These are phyloP conservation scores for Smittia aterrima DNA, from an alignment of 2,888 invertebrate species.

Conservation along the genomic window DNA sequence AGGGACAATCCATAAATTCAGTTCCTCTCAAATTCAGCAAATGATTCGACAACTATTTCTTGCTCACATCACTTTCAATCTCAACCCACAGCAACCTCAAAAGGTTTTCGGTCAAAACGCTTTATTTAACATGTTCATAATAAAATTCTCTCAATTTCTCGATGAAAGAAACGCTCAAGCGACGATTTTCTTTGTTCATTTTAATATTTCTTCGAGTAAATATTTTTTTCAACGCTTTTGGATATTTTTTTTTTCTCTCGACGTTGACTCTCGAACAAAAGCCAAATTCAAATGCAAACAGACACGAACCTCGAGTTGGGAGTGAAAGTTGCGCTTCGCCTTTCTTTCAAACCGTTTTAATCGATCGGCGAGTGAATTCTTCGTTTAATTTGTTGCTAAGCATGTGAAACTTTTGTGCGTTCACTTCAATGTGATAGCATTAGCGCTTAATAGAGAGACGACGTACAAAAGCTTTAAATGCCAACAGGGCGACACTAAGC, in stretches of 20 bases:
- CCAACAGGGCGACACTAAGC: slow-evolving; percentile 11
- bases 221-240: background rate
- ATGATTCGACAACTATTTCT: no score
- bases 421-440: background rate
- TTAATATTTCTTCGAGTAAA: no score
- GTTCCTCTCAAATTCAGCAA: no score
- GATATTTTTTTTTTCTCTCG: background rate
- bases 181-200: no score
- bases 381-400: background rate
- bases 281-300: slow-evolving; percentile 12
- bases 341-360: background rate
- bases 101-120: no score
- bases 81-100: no score
- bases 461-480: slow-evolving; percentile 13
- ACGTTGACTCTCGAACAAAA: background rate
- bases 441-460: background rate
- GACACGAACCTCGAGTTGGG: background rate
- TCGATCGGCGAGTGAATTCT: background rate
- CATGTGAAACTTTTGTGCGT: background rate
- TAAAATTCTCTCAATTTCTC: no score
- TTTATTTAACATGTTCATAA: no score
- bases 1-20: background rate
- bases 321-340: slow-evolving; percentile 22
- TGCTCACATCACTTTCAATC: no score
- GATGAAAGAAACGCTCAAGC: no score